A percentile compares a stretch with the other conserved stretches of the same genome.
These are phyloP conservation scores for Megaceryle maxima DNA, from an alignment of 2,113 vertebrate species.

Conservation along the genomic window DNA sequence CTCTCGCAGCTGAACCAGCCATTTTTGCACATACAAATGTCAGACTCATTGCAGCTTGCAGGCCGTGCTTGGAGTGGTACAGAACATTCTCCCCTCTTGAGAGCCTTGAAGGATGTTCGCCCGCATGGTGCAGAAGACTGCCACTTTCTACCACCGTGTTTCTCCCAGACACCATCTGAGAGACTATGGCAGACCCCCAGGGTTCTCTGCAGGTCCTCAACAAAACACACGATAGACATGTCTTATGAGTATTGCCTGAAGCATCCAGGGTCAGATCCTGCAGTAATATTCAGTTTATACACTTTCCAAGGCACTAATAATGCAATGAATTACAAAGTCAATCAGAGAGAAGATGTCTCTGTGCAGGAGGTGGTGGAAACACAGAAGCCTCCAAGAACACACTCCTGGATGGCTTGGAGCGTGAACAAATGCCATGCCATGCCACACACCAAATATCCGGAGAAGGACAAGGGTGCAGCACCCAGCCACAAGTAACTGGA, in stretches of 20 bases:
- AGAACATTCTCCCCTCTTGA: not conserved
- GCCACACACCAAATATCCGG: not conserved
- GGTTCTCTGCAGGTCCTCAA: constrained; percentile 1
- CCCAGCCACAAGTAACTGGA: not conserved
- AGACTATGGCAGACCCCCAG: no score
- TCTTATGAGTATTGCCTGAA: not conserved
- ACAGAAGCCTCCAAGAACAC: not conserved
- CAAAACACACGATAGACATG: not conserved
- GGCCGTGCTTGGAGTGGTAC: not conserved
- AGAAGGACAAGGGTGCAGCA: not conserved
- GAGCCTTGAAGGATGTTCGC: not conserved
- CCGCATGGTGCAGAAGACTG: not conserved
- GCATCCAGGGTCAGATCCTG: not conserved
- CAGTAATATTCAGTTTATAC: not conserved
- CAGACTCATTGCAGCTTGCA: not conserved
- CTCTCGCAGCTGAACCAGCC: not conserved
- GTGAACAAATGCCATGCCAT: not conserved
- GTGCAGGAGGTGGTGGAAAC: not conserved
- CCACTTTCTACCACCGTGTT: not conserved
- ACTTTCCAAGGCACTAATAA: not conserved
- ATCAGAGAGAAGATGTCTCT: not conserved
- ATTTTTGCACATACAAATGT: not conserved
- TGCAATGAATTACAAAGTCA: not conserved
- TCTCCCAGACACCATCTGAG: no score
- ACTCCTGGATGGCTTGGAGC: not conserved